Percentiles rank a stretch among this genome's conserved stretches.
These are phyloP conservation scores for Gnatocerus cornutus DNA, from an alignment of 2,888 invertebrate species.

Conservation along the genomic window DNA sequence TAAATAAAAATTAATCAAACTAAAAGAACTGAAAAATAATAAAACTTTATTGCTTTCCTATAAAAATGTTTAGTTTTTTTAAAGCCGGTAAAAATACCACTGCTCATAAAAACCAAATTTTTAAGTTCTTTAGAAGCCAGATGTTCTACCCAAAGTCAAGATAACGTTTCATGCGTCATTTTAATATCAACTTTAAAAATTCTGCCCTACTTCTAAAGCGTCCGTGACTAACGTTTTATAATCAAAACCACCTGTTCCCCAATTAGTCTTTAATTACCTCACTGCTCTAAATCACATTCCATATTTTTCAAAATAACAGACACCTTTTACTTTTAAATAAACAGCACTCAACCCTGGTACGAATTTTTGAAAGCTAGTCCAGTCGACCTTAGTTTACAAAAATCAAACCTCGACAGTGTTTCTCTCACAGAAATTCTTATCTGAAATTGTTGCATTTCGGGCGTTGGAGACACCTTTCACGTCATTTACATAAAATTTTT, in stretches of 20 bases:
- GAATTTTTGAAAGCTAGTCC: neutral
- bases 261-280: neutral
- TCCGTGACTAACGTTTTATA: no score
- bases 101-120: no score
- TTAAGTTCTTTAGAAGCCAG: no score
- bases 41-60: no score
- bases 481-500: conserved; percentile 7
- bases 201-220: no score
- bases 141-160: no score
- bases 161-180: no score
- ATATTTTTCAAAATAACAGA: conserved; percentile 1
- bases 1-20: no score
- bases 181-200: no score
- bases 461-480: conserved; percentile 11
- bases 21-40: no score
- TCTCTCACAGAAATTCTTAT: neutral
- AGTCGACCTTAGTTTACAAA: neutral
- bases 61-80: no score
- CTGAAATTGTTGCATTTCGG: neutral
- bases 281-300: conserved; percentile 1
- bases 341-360: neutral
- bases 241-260: neutral
- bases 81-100: no score
- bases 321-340: neutral
- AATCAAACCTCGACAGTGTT: neutral